Evolutionary conservation across 2,888 invertebrate species (phyloP).

Genomic region (Drosophila testacea): DNA sequence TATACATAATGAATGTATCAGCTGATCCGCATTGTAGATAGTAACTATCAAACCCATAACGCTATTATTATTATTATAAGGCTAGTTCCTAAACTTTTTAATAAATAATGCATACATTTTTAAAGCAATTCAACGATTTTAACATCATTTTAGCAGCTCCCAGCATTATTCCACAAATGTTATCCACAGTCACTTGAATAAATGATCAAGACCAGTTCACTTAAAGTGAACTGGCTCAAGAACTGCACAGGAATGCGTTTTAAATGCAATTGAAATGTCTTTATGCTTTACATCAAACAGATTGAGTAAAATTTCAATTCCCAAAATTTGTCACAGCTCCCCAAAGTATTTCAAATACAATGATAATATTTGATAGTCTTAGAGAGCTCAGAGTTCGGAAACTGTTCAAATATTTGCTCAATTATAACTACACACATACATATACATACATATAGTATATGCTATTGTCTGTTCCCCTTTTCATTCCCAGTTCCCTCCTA

Average conservation of each 20-base stretch:
- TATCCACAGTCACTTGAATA: not conserved
- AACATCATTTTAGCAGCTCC: no score
- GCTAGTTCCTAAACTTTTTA: no score
- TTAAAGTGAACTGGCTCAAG: no score
- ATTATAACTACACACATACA: conserved; percentile 20
- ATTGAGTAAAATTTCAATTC: not conserved
- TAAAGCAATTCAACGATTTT: no score
- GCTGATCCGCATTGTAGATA: no score
- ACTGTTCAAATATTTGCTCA: conserved; percentile 22
- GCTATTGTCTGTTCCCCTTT: not conserved
- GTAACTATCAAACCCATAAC: no score
- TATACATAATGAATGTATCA: no score
- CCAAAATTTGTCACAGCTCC: conserved; percentile 6
- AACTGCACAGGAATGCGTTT: not conserved
- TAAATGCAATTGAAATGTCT: not conserved
- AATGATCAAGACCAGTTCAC: not conserved
- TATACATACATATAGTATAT: not conserved
- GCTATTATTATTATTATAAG: no score
- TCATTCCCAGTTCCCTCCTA: not conserved
- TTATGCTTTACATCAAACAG: not conserved
- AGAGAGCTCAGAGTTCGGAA: conserved; percentile 3
- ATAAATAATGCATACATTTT: no score
- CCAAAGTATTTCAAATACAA: conserved; percentile 7
- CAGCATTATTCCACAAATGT: no score
- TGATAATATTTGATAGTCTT: conserved; percentile 12